These are phyloP conservation scores for Clusia tigrina DNA, from an alignment of 2,888 invertebrate genomes.

Conservation along the genomic window DNA sequence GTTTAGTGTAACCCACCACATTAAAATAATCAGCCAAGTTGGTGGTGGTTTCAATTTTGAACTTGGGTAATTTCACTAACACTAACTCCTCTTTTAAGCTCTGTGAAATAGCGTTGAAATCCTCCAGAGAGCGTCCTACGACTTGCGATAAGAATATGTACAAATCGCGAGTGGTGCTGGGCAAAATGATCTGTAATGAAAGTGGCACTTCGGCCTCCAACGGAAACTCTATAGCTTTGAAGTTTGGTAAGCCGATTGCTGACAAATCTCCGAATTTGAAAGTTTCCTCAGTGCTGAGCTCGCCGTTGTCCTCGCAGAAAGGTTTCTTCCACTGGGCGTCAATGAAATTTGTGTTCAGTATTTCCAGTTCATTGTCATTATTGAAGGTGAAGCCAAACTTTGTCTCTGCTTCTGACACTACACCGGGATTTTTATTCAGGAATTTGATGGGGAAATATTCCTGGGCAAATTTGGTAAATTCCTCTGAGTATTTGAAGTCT, in stretches of 20 bases:
- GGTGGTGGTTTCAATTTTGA: neutral
- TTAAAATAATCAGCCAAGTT: slow-evolving; percentile 3
- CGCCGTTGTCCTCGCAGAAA: too few species aligned
- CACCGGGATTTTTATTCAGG: neutral
- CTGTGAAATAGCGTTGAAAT: neutral
- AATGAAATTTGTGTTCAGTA: slow-evolving; percentile 20
- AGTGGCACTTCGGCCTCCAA: too few species aligned
- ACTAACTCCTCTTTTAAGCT: neutral
- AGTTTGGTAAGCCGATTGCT: too few species aligned
- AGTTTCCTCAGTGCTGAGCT: too few species aligned
- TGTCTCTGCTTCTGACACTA: neutral
- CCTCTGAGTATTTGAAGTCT: neutral
- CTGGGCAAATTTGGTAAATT: neutral
- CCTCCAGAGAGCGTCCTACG: neutral
- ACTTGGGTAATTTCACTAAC: neutral
- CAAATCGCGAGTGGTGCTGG: neutral
- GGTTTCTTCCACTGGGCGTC: slow-evolving; percentile 12
- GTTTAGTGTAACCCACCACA: too few species aligned
- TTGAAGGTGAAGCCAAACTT: too few species aligned
- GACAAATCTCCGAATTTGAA: too few species aligned
- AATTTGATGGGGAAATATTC: slow-evolving; percentile 18
- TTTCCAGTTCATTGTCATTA: too few species aligned
- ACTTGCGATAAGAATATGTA: neutral
- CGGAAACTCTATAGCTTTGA: slow-evolving; percentile 2
- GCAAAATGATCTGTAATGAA: slow-evolving; percentile 5